Base-by-base conservation (phyloP, 1,140 invertebrate genomes). In the Drosophila ironensis region DNA sequence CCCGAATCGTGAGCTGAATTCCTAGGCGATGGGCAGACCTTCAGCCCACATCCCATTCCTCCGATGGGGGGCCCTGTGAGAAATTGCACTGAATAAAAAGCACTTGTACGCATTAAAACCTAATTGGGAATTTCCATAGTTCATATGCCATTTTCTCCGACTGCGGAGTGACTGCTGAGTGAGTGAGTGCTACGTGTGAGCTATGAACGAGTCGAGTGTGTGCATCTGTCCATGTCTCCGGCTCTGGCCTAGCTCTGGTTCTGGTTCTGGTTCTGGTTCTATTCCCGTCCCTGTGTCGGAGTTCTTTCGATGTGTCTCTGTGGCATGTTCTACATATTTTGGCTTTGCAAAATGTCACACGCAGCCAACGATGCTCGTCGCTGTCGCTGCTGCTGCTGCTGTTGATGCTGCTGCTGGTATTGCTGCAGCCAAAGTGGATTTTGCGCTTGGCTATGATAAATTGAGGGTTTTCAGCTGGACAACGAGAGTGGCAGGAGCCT, bases 51-150 rank as follows among this genome's bases (percentile, higher is more conserved):
- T 5, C 22, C 54, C 41, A n/a, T n/a, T n/a, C n/a, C n/a, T n/a
- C n/a, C n/a, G n/a, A n/a, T n/a, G n/a, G n/a, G 30, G n/a, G 37
- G 9, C 20, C 47, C 64, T 53, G 48, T 86, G 80, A 86, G 80
- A 87, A 86, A 86, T 86, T 72, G 80, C 80, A 86, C 53, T 86
- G 80, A 86, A 86, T 86, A 86, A 86, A 84, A 86, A 86, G 78
- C 80, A 86, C 80, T 86, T 86, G 80, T 80, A 75, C 75, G 67
- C 80, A 86, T 86, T 86, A 86, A 86, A 86, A 86, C 71, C 80
- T 86, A 86, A 86, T 86, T 86, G 80, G 80, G 74, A 86, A 86
- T 86, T 86, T 86, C 80, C 80, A 86, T 86, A 84, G 80, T 84
- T 86, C 80, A 82, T 82, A 73, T 86, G 80, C 66, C 59, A 74